phyloP scores from a whole-genome alignment of 2,888 invertebrate genomes.

The Nebria salina region DNA sequence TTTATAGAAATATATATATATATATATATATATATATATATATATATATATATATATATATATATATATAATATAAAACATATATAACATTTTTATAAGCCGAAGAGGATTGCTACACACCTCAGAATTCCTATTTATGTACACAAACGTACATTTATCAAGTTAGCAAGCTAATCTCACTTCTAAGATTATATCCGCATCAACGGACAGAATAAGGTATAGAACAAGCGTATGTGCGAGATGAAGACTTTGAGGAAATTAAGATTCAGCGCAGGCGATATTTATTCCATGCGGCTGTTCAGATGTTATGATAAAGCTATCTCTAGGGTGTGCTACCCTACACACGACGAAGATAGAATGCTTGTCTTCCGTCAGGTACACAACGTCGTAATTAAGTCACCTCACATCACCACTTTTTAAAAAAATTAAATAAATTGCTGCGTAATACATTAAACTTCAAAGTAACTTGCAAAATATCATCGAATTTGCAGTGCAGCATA shows the following conservation, averaged over 20 bases:
- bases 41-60: no score
- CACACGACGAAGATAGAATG: slow-evolving; percentile 15
- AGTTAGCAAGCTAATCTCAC: slow-evolving; percentile 10
- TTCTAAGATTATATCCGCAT: slow-evolving; percentile 14
- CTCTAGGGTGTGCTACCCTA: not conserved
- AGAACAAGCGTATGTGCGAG: not conserved
- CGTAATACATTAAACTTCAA: not conserved
- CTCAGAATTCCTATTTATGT: not conserved
- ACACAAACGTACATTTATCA: not conserved
- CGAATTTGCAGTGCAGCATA: no score
- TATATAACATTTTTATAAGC: not conserved
- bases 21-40: no score
- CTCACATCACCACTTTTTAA: not conserved
- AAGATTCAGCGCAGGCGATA: slow-evolving; percentile 15
- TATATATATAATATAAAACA: no score
- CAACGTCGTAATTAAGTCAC: slow-evolving; percentile 14
- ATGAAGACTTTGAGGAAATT: not conserved
- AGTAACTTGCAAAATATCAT: not conserved
- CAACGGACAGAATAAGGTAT: slow-evolving; percentile 2
- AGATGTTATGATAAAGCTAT: slow-evolving; percentile 21
- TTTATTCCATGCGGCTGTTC: slow-evolving; percentile 17
- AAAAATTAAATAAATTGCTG: not conserved
- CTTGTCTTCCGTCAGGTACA: slow-evolving; percentile 7
- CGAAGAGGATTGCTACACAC: not conserved
- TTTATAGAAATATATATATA: no score